Evolutionary conservation across 2,888 invertebrate species (phyloP), one percentile per base, ranked within the genome.

Genomic region (Parnassius mnemosyne): DNA sequence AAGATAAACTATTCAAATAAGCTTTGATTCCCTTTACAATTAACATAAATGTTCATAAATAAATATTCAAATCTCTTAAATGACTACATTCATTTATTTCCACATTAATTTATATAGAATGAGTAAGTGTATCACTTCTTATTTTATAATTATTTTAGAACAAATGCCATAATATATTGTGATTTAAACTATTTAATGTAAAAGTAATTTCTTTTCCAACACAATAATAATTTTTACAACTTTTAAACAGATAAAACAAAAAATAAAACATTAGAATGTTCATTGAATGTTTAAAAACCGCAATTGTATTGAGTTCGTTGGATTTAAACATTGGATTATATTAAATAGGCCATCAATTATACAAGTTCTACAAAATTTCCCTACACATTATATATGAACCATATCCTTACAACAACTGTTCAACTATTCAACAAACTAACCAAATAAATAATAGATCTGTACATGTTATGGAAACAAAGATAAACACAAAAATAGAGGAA

Each of bases 321-420:
- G 42, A 50, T 42, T 13, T 13, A 46, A 53, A 16, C 58, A 59
- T 62, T 57, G 55, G 51, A 59, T 55, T 58, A 60, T 41, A 62
- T 54, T 12, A 53, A 53, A 54, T 59, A 63, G 59, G 59, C 63
- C 57, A 2, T 57, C 54, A 44, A 9, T 13, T 20, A 49, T 46
- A 63, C 34, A 58, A 57, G 10, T 1, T 49, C 49, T 13, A 59
- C 9, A 53, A 50, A 9, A 16, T n/a, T 3, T 12, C 41, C 7
- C 41, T 13, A 49, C 34, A 34, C 3, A 34, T 12, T 34, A 25
- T 9, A 10, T 34, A 47, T 47, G 53, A 16, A 20, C 53, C 53
- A 53, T 59, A 20, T 49, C 20, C 59, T 59, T 47, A 59, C 9
- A 13, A 58, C 52, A 52, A 59, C 42, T 53, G 43, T 20, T 57